A percentile compares a stretch with the other conserved stretches of the same genome.
Conservation (phyloP, 2,113 vertebrate genomes). For the Boleophthalmus pectinirostris region DNA sequence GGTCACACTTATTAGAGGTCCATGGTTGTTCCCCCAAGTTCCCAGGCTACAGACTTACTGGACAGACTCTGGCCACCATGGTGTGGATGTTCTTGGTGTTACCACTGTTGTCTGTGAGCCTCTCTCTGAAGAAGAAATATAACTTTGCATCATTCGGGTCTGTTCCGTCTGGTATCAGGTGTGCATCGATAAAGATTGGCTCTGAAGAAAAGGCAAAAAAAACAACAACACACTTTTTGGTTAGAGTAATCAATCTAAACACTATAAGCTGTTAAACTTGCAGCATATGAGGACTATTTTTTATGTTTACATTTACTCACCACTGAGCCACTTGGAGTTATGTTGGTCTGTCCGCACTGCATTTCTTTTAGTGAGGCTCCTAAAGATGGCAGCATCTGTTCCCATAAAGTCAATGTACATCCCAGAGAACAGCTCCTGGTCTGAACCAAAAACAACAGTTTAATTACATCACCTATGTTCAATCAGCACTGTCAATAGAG, state of each 20-base stretch:
- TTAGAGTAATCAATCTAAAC: background rate
- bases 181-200: slow-evolving; percentile 93
- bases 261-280: too few relatives aligned
- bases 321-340: slow-evolving; percentile 98
- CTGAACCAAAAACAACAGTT: slow-evolving; percentile 61
- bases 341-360: slow-evolving; percentile 95
- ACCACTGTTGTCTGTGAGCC: slow-evolving; percentile 89
- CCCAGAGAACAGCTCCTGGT: slow-evolving; percentile 97
- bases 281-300: too few relatives aligned
- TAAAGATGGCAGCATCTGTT: slow-evolving; percentile 95
- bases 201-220: slow-evolving; percentile 70
- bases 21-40: background rate
- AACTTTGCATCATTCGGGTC: slow-evolving; percentile 94
- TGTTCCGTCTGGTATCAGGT: slow-evolving; percentile 93
- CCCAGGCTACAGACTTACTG: slow-evolving; percentile 78
- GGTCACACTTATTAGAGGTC: too few relatives aligned
- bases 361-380: slow-evolving; percentile 91
- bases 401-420: slow-evolving; percentile 99
- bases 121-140: slow-evolving; percentile 96
- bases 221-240: background rate
- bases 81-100: slow-evolving; percentile 94
- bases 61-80: slow-evolving; percentile 96
- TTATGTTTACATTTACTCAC: slow-evolving; percentile 69
- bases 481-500: background rate
- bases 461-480: background rate